Percentiles rank a stretch among this genome's conserved stretches.
Conservation (phyloP, 2,797 vertebrate species). For the Lepilemur septentrionalis region DNA sequence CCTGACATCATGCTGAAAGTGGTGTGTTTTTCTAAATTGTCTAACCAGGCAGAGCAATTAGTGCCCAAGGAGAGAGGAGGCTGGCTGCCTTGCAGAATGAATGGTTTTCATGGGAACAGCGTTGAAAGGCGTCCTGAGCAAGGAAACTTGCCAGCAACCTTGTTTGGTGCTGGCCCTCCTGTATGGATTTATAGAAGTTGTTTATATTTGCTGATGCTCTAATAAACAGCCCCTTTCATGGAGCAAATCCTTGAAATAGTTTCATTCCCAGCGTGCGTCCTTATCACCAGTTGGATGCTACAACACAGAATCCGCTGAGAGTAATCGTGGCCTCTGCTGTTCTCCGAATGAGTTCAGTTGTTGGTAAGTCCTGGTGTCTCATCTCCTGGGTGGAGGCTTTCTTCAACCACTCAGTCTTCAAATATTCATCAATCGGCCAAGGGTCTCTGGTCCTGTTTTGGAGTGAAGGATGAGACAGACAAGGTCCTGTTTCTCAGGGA, state of each 20-base stretch:
- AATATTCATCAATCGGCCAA: neutral
- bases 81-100: constrained; percentile 22
- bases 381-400: neutral
- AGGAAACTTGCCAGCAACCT: constrained; percentile 49
- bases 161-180: neutral
- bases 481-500: neutral
- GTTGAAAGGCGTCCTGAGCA: neutral
- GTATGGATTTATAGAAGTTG: constrained; percentile 38
- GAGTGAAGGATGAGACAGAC: neutral
- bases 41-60: constrained; percentile 55
- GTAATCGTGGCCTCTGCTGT: rapidly evolving
- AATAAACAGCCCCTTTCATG: constrained; percentile 45
- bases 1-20: neutral
- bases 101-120: constrained; percentile 62
- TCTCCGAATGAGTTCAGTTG: neutral
- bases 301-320: neutral
- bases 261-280: neutral
- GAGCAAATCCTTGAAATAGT: constrained; percentile 53
- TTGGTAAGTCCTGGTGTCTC: neutral
- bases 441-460: neutral
- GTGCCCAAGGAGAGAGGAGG: constrained; percentile 50
- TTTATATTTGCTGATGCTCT: constrained; percentile 36
- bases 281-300: neutral
- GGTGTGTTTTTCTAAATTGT: constrained; percentile 28
- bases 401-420: neutral